Evolutionary conservation across 2,113 vertebrate species (phyloP).

Genomic region (Bungarus multicinctus): DNA sequence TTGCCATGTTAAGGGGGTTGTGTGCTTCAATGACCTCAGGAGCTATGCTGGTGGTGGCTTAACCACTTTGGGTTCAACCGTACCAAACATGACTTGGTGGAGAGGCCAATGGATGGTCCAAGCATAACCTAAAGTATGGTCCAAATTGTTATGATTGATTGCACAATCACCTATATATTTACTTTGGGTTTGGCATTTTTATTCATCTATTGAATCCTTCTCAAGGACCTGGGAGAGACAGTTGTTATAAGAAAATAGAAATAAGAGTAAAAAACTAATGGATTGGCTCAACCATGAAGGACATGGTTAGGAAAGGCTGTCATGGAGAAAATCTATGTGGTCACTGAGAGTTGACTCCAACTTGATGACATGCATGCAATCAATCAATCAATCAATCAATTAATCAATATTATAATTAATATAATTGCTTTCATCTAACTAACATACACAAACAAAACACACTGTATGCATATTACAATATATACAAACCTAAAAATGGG

Average conservation of each 20-base stretch:
- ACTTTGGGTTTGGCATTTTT: no score
- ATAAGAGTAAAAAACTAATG: background rate
- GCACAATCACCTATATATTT: no score
- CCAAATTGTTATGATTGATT: background rate
- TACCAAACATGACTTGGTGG: background rate
- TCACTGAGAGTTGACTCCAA: background rate
- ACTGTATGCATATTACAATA: background rate
- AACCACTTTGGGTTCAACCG: background rate
- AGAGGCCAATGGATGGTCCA: background rate
- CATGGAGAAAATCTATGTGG: background rate
- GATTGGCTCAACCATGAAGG: background rate
- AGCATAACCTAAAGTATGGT: background rate
- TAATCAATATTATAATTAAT: background rate
- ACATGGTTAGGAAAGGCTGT: background rate
- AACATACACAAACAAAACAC: background rate
- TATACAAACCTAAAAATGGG: constrained; percentile 78
- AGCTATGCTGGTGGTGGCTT: background rate
- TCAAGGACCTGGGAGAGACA: background rate
- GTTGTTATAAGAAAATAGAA: background rate
- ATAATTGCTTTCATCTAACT: background rate
- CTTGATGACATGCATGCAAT: background rate
- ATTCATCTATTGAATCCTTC: no score
- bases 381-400: background rate
- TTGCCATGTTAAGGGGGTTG: background rate
- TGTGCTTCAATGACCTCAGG: background rate